phyloP scores from a whole-genome alignment of 2,113 vertebrate genomes.

The Serranochromis macrocephalus region DNA sequence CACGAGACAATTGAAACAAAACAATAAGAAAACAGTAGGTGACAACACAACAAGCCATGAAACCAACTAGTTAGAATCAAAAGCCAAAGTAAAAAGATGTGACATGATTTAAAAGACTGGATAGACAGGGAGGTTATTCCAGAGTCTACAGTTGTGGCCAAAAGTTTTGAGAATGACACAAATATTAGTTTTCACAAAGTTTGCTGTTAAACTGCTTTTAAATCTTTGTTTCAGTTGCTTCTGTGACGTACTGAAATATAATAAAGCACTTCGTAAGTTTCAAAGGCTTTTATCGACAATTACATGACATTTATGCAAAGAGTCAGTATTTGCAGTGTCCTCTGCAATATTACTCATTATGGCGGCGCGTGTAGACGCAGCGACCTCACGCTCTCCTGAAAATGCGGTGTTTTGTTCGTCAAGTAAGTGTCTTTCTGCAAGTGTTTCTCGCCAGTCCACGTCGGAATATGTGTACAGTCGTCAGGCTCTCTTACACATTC shows the following conservation, averaged over 20 bases:
- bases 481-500: too few relatives aligned
- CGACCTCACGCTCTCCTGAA: too few relatives aligned
- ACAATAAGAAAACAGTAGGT: background rate
- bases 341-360: background rate
- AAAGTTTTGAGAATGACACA: background rate
- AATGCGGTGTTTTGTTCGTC: too few relatives aligned
- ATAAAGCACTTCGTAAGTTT: background rate
- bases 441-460: too few relatives aligned
- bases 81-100: background rate
- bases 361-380: too few relatives aligned
- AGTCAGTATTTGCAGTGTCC: background rate
- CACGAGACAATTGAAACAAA: background rate
- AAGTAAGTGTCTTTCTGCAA: too few relatives aligned
- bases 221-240: background rate
- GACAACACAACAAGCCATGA: background rate
- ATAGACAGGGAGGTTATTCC: background rate
- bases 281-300: background rate
- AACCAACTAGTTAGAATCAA: background rate
- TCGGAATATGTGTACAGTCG: too few relatives aligned
- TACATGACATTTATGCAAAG: background rate
- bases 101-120: background rate
- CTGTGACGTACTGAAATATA: background rate
- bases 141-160: background rate
- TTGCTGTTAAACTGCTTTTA: background rate
- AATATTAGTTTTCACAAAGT: background rate